Base-by-base conservation (phyloP, 2,113 vertebrate genomes). In the Romanogobio albipinnatus region DNA sequence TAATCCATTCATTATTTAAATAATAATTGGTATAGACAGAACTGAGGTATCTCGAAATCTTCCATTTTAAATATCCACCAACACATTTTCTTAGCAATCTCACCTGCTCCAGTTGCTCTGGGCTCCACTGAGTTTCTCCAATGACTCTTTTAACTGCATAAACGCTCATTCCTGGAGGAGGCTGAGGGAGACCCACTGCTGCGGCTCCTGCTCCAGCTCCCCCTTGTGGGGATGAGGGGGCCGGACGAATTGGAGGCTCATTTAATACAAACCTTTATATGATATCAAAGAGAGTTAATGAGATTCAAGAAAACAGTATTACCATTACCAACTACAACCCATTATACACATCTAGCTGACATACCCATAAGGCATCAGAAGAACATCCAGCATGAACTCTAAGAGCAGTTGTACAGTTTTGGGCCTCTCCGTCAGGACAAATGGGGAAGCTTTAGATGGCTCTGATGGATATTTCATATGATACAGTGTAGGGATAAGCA, bases 361-460 rank as follows among this genome's bases (percentile, higher is more conserved):
- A 92, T 91, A 99, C 98, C 98, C 98, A 64, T 99, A 99, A 94
- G 98, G 98, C 98, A 99, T 99, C 88, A 99, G 94, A 86, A 99
- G 95, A 88, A 99, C 97, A 90, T 99, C 98, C 81, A 99, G 94
- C 98, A 99, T 99, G 88, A 99, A 99, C 94, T 99, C 98, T 92
- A 98, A 94, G 89, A 99, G 96, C 89, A 98, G 94, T 87, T 99
- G 97, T 87, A 98, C 96, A 64, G 96, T 99, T 95, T 98, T 98
- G 94, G 97, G 98, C 93, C 97, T 97, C 94, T 99, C 98, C 81
- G 95, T 94, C 92, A 99, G 94, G 91, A 98, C 98, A 94, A 99
- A 99, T 0, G 95, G 95, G 91, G 94, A 95, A 85, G 95, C 91
- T 90, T 91, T 98, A 86, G 96, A 92, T 78, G 93, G 92, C 92